These are phyloP conservation scores for Linnaemya tessellans DNA, from an alignment of 2,888 invertebrate genomes.

Conservation along the genomic window DNA sequence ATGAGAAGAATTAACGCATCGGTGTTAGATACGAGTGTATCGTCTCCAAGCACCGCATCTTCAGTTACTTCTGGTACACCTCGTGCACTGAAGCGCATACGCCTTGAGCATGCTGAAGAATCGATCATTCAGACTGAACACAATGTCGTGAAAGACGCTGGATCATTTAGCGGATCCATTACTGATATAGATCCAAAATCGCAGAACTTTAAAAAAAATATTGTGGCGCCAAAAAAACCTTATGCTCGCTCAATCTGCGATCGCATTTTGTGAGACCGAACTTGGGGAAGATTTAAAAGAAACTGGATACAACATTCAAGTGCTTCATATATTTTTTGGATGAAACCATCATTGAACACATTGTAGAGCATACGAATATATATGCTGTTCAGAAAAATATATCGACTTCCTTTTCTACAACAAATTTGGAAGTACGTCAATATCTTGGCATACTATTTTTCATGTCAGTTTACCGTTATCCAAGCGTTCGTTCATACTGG, in stretches of 20 bases:
- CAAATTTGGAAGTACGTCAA: conserved; percentile 60
- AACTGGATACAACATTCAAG: conserved; percentile 37
- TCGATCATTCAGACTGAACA: conserved; percentile 7
- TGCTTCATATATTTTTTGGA: conserved; percentile 21
- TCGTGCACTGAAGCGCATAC: no score
- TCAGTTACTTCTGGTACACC: no score
- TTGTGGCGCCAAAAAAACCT: conserved; percentile 63
- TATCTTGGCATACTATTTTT: conserved; percentile 68
- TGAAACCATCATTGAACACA: conserved; percentile 64
- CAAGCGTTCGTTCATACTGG: conserved; percentile 69
- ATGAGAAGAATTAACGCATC: no score
- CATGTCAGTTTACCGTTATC: conserved; percentile 66
- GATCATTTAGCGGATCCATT: conserved; percentile 56
- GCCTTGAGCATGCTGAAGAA: conserved; percentile 32
- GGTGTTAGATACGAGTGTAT: no score
- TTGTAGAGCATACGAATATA: conserved; percentile 64
- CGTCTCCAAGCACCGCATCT: no score
- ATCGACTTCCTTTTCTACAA: conserved; percentile 67
- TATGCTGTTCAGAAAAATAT: conserved; percentile 65
- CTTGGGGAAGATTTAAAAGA: no score
- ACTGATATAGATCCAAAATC: conserved; percentile 52
- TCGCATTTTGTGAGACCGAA: conserved; percentile 58
- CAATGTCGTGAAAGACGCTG: conserved; percentile 7
- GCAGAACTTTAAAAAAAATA: conserved; percentile 52
- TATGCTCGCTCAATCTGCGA: conserved; percentile 52